phyloP scores from a whole-genome alignment of 2,113 vertebrate species.

The Probosciger aterrimus region DNA sequence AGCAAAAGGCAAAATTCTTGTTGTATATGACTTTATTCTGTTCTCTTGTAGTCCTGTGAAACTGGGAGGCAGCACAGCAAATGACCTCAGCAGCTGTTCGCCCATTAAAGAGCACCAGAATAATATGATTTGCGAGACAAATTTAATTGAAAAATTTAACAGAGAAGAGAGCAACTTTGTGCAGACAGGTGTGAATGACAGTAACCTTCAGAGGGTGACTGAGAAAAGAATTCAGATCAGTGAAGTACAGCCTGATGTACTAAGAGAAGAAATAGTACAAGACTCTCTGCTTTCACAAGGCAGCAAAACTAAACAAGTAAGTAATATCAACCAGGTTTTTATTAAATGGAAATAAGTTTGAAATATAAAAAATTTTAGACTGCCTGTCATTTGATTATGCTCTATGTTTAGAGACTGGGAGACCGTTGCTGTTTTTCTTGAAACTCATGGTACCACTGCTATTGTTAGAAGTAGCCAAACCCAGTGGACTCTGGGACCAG shows the following conservation, averaged over 20 bases:
- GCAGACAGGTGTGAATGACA: neutral
- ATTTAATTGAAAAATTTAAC: neutral
- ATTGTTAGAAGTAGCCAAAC: neutral
- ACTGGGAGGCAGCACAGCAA: constrained; percentile 20
- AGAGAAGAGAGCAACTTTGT: constrained; percentile 37
- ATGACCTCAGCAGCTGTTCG: constrained; percentile 6
- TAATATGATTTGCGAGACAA: neutral
- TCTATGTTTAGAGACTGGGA: neutral
- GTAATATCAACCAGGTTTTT: neutral
- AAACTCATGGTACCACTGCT: neutral
- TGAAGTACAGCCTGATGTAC: constrained; percentile 43
- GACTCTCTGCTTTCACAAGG: constrained; percentile 16
- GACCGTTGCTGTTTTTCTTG: neutral
- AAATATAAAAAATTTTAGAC: neutral
- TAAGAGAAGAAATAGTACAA: constrained; percentile 22
- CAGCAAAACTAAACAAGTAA: constrained; percentile 66
- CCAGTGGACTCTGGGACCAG: neutral
- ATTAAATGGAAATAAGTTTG: neutral
- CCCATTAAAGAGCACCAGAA: constrained; percentile 6
- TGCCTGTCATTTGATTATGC: neutral
- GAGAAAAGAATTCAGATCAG: constrained; percentile 22
- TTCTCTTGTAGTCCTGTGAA: constrained; percentile 58
- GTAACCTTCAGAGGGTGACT: neutral
- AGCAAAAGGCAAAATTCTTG: neutral
- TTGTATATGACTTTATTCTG: neutral